phyloP scores from a whole-genome alignment of 2,888 invertebrate genomes.

The Pheosia gnoma region DNA sequence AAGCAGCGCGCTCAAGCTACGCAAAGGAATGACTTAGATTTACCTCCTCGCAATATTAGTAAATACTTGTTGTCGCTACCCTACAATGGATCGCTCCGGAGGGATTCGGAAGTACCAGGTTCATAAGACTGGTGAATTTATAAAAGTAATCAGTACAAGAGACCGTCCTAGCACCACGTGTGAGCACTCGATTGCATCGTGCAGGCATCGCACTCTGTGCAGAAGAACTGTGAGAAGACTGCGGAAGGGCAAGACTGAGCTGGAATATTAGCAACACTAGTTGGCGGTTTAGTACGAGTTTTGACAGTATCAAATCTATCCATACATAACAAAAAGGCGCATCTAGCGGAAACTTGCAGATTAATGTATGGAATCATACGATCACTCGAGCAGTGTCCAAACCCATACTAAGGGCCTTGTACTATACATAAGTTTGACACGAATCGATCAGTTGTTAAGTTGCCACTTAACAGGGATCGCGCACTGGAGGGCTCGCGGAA shows the following conservation, averaged over 20 bases:
- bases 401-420: no score
- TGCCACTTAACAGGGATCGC: slow-evolving; percentile 8
- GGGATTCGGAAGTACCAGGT: slow-evolving; percentile 51
- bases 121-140: slow-evolving; percentile 18
- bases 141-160: slow-evolving; percentile 6
- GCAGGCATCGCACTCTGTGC: background rate
- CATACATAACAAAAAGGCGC: no score
- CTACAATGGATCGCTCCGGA: slow-evolving; percentile 43
- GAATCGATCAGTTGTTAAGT: background rate
- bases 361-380: no score
- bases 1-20: slow-evolving; percentile 49
- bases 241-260: slow-evolving; percentile 6
- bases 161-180: slow-evolving; percentile 59
- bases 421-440: background rate
- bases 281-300: no score
- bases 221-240: background rate
- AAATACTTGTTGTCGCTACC: slow-evolving; percentile 21
- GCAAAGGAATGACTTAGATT: slow-evolving; percentile 72
- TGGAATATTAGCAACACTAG: background rate
- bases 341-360: no score
- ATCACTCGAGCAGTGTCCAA: no score
- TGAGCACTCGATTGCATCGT: slow-evolving; percentile 46
- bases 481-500: background rate
- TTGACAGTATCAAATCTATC: no score
- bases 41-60: slow-evolving; percentile 42